Conservation (phyloP, 2,888 invertebrate species). For the Tipula helvola region DNA sequence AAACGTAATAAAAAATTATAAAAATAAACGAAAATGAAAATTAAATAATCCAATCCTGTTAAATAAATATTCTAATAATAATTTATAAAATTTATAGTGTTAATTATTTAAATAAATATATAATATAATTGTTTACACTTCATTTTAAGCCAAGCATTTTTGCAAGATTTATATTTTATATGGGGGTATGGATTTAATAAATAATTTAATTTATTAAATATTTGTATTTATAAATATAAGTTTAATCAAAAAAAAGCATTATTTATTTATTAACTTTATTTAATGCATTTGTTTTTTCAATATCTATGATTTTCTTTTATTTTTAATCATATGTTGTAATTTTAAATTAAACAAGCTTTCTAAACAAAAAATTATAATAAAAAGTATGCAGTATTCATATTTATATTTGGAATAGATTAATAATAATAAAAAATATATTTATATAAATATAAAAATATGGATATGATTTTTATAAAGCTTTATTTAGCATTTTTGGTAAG, state of each 20-base stretch:
- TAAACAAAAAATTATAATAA: background rate
- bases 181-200: background rate
- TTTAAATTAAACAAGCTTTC: background rate
- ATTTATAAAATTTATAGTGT: background rate
- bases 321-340: background rate
- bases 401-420: background rate
- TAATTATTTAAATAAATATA: background rate
- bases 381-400: background rate
- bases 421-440: background rate
- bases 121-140: background rate
- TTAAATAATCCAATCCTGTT: background rate
- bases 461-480: background rate
- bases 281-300: background rate
- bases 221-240: background rate
- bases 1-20: background rate
- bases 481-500: background rate
- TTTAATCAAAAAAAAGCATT: background rate
- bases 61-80: background rate
- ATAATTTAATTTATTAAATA: background rate
- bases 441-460: background rate
- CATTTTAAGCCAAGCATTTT: background rate
- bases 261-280: background rate
- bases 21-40: background rate
- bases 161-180: background rate
- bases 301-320: background rate